Base-by-base conservation (phyloP, 2,113 vertebrate species). In the Dipodomys spectabilis region DNA sequence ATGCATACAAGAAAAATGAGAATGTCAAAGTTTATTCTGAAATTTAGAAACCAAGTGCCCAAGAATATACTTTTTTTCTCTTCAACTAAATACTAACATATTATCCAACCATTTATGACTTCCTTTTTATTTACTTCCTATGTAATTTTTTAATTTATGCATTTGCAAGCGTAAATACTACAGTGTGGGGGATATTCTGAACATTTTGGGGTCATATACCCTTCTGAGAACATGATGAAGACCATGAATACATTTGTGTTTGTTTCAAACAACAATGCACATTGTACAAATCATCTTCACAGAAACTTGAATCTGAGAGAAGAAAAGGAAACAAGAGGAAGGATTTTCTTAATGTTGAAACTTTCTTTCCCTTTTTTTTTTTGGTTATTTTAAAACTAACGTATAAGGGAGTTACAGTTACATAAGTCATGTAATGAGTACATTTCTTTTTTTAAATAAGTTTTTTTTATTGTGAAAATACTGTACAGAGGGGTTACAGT, bases 161-260 rank as follows among this genome's bases (percentile, higher is more conserved):
- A 87, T 62, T 53, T 78, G n/a, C 68, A 72, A 82, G 30, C 49
- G 27, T n/a, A 93, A 91, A 78, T 23, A 69, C 11, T 75, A 83
- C 13, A 44, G 5, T 53, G 65, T 90, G 25, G 4, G n/a, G 13
- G 57, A 23, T 60, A 32, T 79, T 82, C 22, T 75, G 6, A 88
- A 92, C 12, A 94, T 80, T 68, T 27, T 80, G 12, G 65, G 45
- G 5, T 73, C 65, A 60, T 6, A 65, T n/a, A 69, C 22, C 35
- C 16, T 73, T 13, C 27, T 69, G 19, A 84, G 25, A 77, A 84
- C 81, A 27, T 86, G 18, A 79, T 72, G 68, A 83, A 92, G 74
- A 95, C 15, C 57, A 77, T 35, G 49, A 49, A 20, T 9, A 30
- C 79, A 20, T 0, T 39, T 25, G 6, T 28, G 11, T 19, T 45